These are phyloP conservation scores for Gasterosteus aculeatus DNA, from an alignment of 2,113 vertebrate species.

Conservation along the genomic window DNA sequence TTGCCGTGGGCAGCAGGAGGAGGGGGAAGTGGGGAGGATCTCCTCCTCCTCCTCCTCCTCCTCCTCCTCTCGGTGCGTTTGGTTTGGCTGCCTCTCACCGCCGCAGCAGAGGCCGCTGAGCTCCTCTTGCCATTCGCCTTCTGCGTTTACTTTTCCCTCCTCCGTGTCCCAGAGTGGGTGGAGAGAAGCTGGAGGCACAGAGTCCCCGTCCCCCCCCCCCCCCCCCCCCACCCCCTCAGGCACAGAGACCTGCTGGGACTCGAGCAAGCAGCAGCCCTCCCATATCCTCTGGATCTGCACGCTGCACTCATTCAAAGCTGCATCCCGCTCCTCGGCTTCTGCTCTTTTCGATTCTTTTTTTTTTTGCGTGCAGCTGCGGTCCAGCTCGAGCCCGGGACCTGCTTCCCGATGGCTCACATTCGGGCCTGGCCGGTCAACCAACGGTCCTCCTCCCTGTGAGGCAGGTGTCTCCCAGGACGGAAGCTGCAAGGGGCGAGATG, in stretches of 20 bases:
- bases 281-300: conserved; percentile 30
- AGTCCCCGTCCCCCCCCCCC: not conserved
- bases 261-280: conserved; percentile 46
- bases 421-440: conserved; percentile 15
- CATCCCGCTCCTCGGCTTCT: conserved; percentile 12
- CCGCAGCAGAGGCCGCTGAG: conserved; percentile 44
- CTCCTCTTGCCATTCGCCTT: conserved; percentile 63
- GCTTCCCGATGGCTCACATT: conserved; percentile 43
- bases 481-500: conserved; percentile 77
- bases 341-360: not conserved
- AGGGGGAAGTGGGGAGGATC: conserved; percentile 59
- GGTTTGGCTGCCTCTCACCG: conserved; percentile 75
- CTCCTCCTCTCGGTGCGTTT: conserved; percentile 57
- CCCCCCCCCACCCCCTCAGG: not conserved
- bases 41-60: conserved; percentile 53
- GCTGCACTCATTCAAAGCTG: conserved; percentile 32
- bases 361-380: not conserved
- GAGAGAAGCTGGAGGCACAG: conserved; percentile 59
- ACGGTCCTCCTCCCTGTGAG: conserved; percentile 31
- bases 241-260: conserved; percentile 58
- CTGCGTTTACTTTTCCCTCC: conserved; percentile 70
- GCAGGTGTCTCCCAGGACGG: conserved; percentile 77
- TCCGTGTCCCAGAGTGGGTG: conserved; percentile 57
- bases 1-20: conserved; percentile 60
- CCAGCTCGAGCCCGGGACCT: not conserved